Base-by-base conservation (phyloP, 2,113 vertebrate genomes). In the Tylochromis polylepis region DNA sequence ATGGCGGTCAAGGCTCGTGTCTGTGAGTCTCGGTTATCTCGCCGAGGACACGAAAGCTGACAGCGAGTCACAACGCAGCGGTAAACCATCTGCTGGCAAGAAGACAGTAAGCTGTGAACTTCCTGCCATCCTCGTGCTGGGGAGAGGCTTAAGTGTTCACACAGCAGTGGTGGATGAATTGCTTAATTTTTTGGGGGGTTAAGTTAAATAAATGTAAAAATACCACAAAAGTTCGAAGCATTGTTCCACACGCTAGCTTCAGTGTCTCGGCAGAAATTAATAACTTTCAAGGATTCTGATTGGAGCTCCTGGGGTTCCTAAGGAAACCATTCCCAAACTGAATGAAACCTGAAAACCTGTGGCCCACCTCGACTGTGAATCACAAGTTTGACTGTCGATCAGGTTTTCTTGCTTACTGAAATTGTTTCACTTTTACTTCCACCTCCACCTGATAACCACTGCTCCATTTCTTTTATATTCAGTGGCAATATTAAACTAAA, bases 51-150 rank as follows among this genome's bases (percentile, higher is more conserved):
- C 60, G 67, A 5, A 67, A 53, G 60, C 82, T 56, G 85, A 62
- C 36, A 62, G 75, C 77, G 62, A 87, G 88, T 85, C 92, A 82
- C 8, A 83, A 56, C 70, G 36, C 80, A 70, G 82, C 56, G 41
- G 75, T 36, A 83, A 87, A 88, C 56, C 62, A 27, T 58, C 31
- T 59, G 72, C 78, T 59, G 56, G 81, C 84, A 53, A 65, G 67
- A 46, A 57, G 51, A 38, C 24, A 6, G 49, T 12, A 2, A 77
- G 75, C 46, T 56, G 41, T 79, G 58, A 16, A 11, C 5, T 38
- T 78, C 78, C 15, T 72, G n/a, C 29, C 29, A 38, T 9, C 27
- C 20, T 43, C 8, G 6, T 3, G 5, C 49, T 20, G 18, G 8
- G 46, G 6, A 51, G 15, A 51, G 43, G 43, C 12, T 15, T 46